Evolutionary conservation across 2,888 invertebrate species (phyloP).

Genomic region (Xiphydria camelus): DNA sequence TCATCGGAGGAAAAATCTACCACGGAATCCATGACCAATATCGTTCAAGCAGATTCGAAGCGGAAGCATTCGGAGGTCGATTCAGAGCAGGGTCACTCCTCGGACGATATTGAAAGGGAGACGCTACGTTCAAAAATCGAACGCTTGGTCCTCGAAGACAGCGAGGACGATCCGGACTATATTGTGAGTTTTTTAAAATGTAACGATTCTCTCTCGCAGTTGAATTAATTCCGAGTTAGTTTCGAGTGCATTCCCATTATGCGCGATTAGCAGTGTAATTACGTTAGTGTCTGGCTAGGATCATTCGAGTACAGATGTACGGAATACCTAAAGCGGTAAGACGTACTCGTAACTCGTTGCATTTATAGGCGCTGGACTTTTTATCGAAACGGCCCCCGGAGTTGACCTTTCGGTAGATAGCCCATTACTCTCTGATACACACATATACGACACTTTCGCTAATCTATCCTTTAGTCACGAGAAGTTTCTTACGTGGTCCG

Average conservation of each 20-base stretch:
- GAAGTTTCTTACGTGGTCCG: too few species aligned
- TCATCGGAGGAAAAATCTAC: conserved; percentile 33
- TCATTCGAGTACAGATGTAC: too few species aligned
- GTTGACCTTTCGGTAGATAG: too few species aligned
- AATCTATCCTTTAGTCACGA: too few species aligned
- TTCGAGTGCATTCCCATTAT: background rate
- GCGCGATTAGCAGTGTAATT: background rate
- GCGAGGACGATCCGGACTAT: conserved; percentile 38
- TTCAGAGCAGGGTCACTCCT: conserved; percentile 21
- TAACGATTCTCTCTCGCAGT: background rate
- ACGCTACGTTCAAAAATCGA: conserved; percentile 30
- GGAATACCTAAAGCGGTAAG: too few species aligned
- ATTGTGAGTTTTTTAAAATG: conserved; percentile 28
- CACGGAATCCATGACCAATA: conserved; percentile 30
- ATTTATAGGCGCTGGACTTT: too few species aligned
- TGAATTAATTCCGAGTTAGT: background rate
- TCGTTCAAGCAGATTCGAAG: conserved; percentile 22
- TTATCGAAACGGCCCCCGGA: too few species aligned
- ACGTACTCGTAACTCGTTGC: too few species aligned
- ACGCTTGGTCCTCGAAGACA: conserved; percentile 27
- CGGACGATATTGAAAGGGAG: conserved; percentile 34
- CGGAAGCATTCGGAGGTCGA: conserved; percentile 35
- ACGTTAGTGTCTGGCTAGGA: background rate
- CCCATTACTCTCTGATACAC: too few species aligned
- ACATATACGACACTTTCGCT: too few species aligned